Evolutionary conservation across 1,140 invertebrate genomes (phyloP).

Genomic region (Pollicipes pollicipes): DNA sequence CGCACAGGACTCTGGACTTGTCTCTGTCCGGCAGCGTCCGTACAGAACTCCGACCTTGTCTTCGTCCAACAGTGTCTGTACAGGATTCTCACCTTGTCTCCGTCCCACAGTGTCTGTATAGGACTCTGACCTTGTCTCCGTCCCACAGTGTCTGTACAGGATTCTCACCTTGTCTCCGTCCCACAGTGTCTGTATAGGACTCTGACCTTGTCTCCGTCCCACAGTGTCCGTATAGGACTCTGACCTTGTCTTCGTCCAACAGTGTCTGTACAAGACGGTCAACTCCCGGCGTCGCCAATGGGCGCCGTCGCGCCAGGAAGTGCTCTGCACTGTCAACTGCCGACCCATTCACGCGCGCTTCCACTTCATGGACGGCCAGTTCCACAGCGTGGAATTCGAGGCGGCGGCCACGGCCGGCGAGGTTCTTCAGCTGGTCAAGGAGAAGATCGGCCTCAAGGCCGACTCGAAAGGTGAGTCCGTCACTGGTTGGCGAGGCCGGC

Average conservation of each 20-base stretch:
- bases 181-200: too few relatives aligned
- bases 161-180: conserved; percentile 39
- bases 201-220: too few relatives aligned
- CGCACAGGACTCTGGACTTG: too few relatives aligned
- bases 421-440: conserved; percentile 70
- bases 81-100: too few relatives aligned
- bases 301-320: conserved; percentile 83
- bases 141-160: conserved; percentile 50
- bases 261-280: conserved; percentile 60
- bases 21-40: too few relatives aligned
- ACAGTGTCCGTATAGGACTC: too few relatives aligned
- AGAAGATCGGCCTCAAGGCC: conserved; percentile 74
- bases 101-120: too few relatives aligned
- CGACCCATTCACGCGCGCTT: conserved; percentile 78
- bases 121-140: conserved; percentile 12
- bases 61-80: too few relatives aligned
- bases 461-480: conserved; percentile 58
- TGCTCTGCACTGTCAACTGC: conserved; percentile 77
- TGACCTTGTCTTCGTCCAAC: conserved; percentile 19
- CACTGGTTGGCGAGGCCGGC: too few relatives aligned
- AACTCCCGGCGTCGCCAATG: conserved; percentile 45
- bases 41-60: too few relatives aligned
- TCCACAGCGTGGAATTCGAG: conserved; percentile 85
- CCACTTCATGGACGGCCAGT: conserved; percentile 84
- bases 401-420: conserved; percentile 81